phyloP scores from a whole-genome alignment of 2,113 vertebrate species.

The Zosterops pallidus region DNA sequence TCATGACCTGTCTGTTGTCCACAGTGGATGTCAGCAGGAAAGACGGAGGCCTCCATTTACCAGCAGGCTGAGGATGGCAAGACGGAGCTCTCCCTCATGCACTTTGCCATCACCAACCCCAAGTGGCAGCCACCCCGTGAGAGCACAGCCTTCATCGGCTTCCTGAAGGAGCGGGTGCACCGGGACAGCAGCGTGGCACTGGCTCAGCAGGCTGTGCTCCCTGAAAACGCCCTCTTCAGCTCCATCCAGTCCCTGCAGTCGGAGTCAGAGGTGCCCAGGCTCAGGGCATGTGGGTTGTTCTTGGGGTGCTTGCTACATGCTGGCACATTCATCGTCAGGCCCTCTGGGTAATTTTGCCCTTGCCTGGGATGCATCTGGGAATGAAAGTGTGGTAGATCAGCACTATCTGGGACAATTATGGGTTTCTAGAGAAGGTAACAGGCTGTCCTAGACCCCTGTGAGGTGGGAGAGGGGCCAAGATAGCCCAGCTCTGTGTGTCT shows the following conservation, averaged over 20 bases:
- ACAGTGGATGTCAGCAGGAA: slow-evolving; percentile 95
- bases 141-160: slow-evolving; percentile 95
- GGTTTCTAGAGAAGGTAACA: background rate
- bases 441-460: background rate
- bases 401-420: background rate
- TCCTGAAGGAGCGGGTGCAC: slow-evolving; percentile 93
- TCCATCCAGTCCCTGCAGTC: slow-evolving; percentile 86
- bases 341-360: background rate
- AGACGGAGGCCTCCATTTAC: slow-evolving; percentile 96
- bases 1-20: background rate
- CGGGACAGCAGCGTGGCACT: slow-evolving; percentile 82
- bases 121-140: slow-evolving; percentile 95
- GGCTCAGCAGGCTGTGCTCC: slow-evolving; percentile 75
- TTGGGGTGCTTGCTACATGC: background rate
- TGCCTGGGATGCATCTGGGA: background rate
- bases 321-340: background rate
- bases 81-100: slow-evolving; percentile 97
- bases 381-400: background rate
- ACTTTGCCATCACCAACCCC: slow-evolving; percentile 98
- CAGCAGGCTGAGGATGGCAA: slow-evolving; percentile 98
- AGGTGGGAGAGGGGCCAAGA: background rate
- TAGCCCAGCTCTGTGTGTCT: background rate
- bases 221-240: slow-evolving; percentile 82
- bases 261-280: slow-evolving; percentile 82
- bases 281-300: background rate